phyloP scores from a whole-genome alignment of 2,888 invertebrate species.

The Limnephilus lunatus region DNA sequence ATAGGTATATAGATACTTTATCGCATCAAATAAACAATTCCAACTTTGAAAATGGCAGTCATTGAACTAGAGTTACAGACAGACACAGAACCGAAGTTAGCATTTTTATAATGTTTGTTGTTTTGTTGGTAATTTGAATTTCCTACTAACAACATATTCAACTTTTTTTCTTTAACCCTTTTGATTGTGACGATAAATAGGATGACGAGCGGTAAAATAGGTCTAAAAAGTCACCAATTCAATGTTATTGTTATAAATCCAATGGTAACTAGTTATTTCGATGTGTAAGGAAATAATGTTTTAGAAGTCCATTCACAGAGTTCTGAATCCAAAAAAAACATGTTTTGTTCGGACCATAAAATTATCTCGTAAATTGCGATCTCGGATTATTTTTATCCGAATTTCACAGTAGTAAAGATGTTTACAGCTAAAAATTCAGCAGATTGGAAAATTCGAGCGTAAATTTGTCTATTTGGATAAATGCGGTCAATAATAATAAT shows the following conservation, averaged over 20 bases:
- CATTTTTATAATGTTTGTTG: no score
- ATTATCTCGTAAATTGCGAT: conserved; percentile 7
- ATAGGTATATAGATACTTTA: no score
- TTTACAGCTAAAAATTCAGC: conserved; percentile 29
- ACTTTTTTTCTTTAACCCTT: not conserved
- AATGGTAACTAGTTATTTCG: not conserved
- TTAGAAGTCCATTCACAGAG: not conserved
- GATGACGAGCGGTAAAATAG: not conserved
- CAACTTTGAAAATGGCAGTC: no score
- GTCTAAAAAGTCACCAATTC: not conserved
- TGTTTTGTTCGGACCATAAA: not conserved
- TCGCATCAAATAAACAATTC: no score
- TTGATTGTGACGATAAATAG: not conserved
- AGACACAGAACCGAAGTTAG: no score
- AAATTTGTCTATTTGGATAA: not conserved
- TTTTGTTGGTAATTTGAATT: not conserved
- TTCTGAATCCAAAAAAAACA: not conserved
- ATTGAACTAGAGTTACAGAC: no score
- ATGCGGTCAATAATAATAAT: conserved; percentile 10
- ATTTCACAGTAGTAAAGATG: conserved; percentile 8
- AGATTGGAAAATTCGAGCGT: conserved; percentile 18
- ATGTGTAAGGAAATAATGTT: not conserved
- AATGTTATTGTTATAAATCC: not conserved
- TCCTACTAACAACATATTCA: no score
- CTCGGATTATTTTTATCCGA: conserved; percentile 41